phyloP scores from a whole-genome alignment of 2,888 invertebrate genomes.

The Trypoxylon attenuatum region DNA sequence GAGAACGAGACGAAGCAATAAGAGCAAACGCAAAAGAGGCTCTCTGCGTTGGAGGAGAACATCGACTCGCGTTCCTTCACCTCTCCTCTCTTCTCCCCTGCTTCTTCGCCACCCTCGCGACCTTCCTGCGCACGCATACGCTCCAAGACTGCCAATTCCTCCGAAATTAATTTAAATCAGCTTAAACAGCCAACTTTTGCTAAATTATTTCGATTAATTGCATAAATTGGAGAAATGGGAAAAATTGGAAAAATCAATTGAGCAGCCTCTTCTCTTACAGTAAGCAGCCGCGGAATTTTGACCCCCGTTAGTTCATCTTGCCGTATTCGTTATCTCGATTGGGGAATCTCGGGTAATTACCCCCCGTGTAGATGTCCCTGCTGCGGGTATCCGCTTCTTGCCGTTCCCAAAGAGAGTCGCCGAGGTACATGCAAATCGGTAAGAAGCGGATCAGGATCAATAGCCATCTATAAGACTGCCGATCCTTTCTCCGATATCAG shows the following conservation, averaged over 20 bases:
- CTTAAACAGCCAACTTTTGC: no score
- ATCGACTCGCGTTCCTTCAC: constrained; percentile 10
- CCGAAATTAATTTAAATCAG: no score
- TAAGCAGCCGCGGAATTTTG: no score
- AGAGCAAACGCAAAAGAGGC: constrained; percentile 43
- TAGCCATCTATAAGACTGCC: constrained; percentile 37
- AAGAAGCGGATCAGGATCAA: constrained; percentile 52
- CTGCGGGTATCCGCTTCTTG: constrained; percentile 35
- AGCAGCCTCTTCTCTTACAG: no score
- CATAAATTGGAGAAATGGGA: no score
- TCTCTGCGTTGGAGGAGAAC: constrained; percentile 50
- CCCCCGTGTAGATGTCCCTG: constrained; percentile 33
- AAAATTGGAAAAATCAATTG: no score
- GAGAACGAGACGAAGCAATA: constrained; percentile 29
- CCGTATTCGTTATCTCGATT: constrained; percentile 37
- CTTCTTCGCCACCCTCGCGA: constrained; percentile 24
- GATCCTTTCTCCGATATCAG: constrained; percentile 27
- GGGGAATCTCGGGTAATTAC: constrained; percentile 45
- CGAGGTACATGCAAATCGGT: constrained; percentile 49
- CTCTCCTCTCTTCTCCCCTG: constrained; percentile 23
- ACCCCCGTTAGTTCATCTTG: constrained; percentile 8
- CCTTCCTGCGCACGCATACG: constrained; percentile 34
- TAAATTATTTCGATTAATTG: no score
- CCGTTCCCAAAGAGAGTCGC: constrained; percentile 23
- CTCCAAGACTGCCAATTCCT: constrained; percentile 18